phyloP scores from a whole-genome alignment of 2,888 invertebrate genomes.

The Pseudococcus longispinus region DNA sequence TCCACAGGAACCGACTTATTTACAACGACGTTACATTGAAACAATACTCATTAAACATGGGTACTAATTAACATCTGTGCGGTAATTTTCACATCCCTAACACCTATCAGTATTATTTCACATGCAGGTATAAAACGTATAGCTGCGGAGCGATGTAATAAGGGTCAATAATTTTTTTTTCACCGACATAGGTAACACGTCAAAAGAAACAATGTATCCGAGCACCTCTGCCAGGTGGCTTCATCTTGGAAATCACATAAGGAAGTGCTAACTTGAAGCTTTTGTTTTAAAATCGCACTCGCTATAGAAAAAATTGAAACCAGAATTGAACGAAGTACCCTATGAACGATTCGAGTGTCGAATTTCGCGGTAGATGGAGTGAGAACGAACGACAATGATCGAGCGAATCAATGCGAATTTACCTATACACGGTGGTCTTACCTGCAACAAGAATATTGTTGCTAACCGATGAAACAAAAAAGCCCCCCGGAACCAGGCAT shows the following conservation, averaged over 20 bases:
- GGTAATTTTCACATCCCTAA: not conserved
- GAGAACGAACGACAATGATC: slow-evolving; percentile 20
- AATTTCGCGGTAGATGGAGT: not conserved
- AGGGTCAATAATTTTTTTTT: slow-evolving; percentile 33
- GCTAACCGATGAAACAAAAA: slow-evolving; percentile 44
- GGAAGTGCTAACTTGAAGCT: slow-evolving; percentile 14
- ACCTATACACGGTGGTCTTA: slow-evolving; percentile 1
- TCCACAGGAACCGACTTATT: not conserved
- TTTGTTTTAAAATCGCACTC: slow-evolving; percentile 19
- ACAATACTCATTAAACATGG: not conserved
- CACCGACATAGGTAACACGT: not conserved
- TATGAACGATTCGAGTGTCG: not conserved
- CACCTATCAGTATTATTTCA: slow-evolving; percentile 4
- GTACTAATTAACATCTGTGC: slow-evolving; percentile 39
- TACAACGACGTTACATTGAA: not conserved
- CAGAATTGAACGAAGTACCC: slow-evolving; percentile 9
- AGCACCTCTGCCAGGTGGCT: slow-evolving; percentile 12
- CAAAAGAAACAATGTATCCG: slow-evolving; percentile 37
- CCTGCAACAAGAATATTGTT: not conserved
- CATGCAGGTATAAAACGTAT: not conserved
- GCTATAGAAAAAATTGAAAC: not conserved
- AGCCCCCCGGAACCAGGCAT: not conserved
- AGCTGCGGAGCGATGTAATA: not conserved
- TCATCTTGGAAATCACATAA: not conserved
- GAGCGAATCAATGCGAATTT: slow-evolving; percentile 14